These are phyloP conservation scores for Helogale parvula DNA, from an alignment of 2,113 vertebrate genomes.

Conservation along the genomic window DNA sequence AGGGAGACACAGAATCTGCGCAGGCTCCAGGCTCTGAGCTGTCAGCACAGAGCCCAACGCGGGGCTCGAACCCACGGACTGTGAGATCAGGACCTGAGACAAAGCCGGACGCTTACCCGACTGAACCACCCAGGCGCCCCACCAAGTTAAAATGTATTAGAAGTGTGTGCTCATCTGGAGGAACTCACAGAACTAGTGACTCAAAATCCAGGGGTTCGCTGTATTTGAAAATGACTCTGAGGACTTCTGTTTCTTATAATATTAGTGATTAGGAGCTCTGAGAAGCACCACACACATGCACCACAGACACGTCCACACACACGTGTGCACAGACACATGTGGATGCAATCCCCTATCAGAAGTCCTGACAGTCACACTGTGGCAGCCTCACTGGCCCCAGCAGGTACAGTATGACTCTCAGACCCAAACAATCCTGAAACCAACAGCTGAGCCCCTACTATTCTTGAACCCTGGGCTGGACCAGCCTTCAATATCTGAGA, in stretches of 20 bases:
- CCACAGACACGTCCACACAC: not conserved
- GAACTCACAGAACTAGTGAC: no score
- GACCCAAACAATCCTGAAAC: not conserved
- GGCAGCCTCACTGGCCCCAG: not conserved
- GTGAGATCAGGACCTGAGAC: no score
- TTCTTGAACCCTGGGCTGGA: fast-evolving
- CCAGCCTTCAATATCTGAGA: not conserved
- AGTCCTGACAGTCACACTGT: not conserved
- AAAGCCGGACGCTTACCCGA: no score
- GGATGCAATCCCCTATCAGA: not conserved
- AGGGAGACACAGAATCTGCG: no score
- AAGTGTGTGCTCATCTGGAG: no score
- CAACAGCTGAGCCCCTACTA: not conserved
- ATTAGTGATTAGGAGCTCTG: not conserved
- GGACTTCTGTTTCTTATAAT: not conserved
- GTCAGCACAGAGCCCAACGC: no score
- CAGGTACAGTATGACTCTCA: not conserved
- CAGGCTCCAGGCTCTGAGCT: no score
- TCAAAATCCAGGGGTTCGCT: no score
- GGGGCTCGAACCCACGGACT: no score
- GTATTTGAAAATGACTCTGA: not conserved
- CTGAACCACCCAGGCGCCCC: no score
- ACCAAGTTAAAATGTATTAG: no score
- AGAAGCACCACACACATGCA: not conserved
- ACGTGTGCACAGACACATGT: not conserved